Percentiles rank a stretch among this genome's conserved stretches.
Evolutionary conservation across 2,797 vertebrate species (phyloP).

Genomic region (Myotis planiceps): DNA sequence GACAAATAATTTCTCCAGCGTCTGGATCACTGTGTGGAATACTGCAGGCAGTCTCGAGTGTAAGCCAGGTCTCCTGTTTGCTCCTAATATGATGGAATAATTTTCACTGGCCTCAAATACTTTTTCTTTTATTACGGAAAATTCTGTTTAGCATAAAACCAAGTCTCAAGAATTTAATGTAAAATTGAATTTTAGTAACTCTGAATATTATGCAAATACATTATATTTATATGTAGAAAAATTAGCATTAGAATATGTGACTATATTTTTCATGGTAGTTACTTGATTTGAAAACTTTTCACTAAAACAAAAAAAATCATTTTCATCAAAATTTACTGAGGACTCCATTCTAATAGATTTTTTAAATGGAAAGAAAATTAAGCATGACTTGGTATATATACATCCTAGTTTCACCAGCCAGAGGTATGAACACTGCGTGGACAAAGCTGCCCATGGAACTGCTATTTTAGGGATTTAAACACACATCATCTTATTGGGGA

Average conservation of each 20-base stretch:
- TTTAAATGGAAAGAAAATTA: not conserved
- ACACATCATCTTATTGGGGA: not conserved
- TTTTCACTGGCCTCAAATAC: not conserved
- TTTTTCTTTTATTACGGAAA: not conserved
- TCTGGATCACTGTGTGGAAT: not conserved
- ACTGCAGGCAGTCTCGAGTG: not conserved
- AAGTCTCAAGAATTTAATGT: not conserved
- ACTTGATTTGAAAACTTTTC: not conserved
- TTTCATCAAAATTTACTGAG: conserved; percentile 35
- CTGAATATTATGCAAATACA: not conserved
- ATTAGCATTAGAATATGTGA: not conserved
- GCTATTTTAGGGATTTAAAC: not conserved
- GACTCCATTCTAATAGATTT: not conserved
- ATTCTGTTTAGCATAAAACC: not conserved
- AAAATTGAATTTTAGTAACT: not conserved
- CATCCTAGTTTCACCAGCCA: not conserved
- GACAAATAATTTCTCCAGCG: not conserved
- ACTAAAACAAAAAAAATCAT: not conserved
- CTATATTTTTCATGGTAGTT: not conserved
- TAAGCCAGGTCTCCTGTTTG: not conserved
- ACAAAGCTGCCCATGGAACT: not conserved
- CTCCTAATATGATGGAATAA: not conserved
- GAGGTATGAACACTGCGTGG: not conserved
- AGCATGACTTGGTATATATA: not conserved
- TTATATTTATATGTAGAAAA: not conserved